Evolutionary conservation across 2,113 vertebrate genomes (phyloP).

Genomic region (Cavia aperea): DNA sequence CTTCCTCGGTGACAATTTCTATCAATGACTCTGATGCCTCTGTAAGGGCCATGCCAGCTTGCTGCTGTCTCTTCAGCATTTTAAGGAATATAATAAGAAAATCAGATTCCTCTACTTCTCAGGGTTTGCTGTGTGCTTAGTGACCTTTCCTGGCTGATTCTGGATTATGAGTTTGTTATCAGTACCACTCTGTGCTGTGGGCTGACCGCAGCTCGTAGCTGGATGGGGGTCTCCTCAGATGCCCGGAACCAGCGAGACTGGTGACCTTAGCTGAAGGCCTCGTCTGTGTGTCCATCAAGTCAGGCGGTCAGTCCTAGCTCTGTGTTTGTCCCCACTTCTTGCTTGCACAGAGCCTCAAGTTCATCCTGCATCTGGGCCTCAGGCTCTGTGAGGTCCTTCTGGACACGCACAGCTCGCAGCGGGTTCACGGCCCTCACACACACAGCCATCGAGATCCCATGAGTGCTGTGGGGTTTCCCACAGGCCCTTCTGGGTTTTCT

Average conservation of each 20-base stretch:
- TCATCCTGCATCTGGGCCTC: fast-evolving
- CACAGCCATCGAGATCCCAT: not conserved
- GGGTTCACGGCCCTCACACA: fast-evolving
- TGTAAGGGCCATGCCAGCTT: no score
- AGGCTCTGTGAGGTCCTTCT: no score
- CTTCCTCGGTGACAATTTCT: not conserved
- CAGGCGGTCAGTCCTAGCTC: no score
- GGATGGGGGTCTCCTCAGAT: not conserved
- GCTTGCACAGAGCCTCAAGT: fast-evolving
- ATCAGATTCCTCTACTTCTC: not conserved
- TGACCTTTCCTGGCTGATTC: not conserved
- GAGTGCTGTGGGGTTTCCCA: not conserved
- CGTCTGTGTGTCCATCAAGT: not conserved
- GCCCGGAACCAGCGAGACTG: not conserved
- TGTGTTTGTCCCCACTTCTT: fast-evolving
- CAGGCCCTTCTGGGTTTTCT: not conserved
- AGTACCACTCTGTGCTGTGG: no score
- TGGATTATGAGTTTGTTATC: fast-evolving
- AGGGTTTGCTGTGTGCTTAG: not conserved
- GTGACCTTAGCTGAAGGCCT: not conserved
- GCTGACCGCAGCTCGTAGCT: fast-evolving
- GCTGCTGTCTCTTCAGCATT: not conserved
- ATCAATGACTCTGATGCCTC: not conserved
- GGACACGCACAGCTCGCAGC: fast-evolving
- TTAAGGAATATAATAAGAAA: not conserved